Evolutionary conservation across 2,113 vertebrate genomes (phyloP).

Genomic region (Gadus chalcogrammus): DNA sequence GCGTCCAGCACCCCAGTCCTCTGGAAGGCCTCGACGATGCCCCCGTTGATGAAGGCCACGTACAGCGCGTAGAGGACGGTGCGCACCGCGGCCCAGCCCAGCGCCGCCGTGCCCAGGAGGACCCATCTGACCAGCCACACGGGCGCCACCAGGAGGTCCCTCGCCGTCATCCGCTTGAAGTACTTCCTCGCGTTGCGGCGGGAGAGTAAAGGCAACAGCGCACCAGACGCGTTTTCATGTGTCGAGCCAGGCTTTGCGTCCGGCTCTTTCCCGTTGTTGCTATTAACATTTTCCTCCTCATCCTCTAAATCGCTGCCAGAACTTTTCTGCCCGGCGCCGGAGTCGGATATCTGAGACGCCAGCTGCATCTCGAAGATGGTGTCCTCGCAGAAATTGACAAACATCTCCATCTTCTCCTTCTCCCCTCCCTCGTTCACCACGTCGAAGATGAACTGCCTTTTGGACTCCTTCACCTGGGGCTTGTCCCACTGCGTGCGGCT

Average conservation of each 20-base stretch:
- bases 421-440: slow-evolving; percentile 91
- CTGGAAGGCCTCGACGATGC: slow-evolving; percentile 86
- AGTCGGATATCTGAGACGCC: slow-evolving; percentile 85
- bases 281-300: slow-evolving; percentile 56
- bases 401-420: slow-evolving; percentile 98
- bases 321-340: slow-evolving; percentile 75
- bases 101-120: slow-evolving; percentile 68
- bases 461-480: slow-evolving; percentile 96
- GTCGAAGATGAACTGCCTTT: slow-evolving; percentile 94
- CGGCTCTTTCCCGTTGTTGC: slow-evolving; percentile 47
- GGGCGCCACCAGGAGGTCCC: slow-evolving; percentile 72
- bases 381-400: slow-evolving; percentile 96
- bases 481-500: slow-evolving; percentile 96
- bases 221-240: slow-evolving; percentile 65
- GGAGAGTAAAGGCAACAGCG: slow-evolving; percentile 78
- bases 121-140: slow-evolving; percentile 73
- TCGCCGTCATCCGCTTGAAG: slow-evolving; percentile 84
- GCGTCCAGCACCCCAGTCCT: slow-evolving; percentile 82
- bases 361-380: slow-evolving; percentile 98
- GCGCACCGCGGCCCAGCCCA: slow-evolving; percentile 63
- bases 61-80: slow-evolving; percentile 79
- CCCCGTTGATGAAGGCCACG: slow-evolving; percentile 80
- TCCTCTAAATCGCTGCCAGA: slow-evolving; percentile 73
- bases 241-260: slow-evolving; percentile 72
- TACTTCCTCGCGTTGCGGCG: slow-evolving; percentile 82